A percentile compares a stretch with the other conserved stretches of the same genome.
phyloP scores from a whole-genome alignment of 2,797 vertebrate genomes.

The Diglossa cyanea region DNA sequence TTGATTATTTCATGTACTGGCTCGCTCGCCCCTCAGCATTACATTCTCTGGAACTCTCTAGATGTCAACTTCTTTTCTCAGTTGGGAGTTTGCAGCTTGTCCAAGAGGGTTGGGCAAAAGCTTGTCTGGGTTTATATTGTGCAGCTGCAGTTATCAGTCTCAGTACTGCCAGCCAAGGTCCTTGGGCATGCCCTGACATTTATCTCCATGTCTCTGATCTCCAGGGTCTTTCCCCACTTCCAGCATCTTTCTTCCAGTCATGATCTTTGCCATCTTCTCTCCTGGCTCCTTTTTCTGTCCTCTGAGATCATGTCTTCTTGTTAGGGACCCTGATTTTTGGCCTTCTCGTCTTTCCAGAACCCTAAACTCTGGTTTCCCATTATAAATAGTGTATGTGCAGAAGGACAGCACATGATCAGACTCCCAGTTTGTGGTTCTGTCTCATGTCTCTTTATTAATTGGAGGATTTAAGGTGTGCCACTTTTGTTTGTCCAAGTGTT shows the following conservation, averaged over 20 bases:
- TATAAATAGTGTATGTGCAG: neutral
- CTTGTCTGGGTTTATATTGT: neutral
- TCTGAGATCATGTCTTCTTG: neutral
- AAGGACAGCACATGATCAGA: neutral
- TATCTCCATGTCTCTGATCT: neutral
- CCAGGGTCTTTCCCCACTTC: neutral
- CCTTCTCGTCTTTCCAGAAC: neutral
- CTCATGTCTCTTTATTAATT: neutral
- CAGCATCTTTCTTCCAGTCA: neutral
- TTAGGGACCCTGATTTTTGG: neutral
- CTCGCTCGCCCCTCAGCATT: neutral
- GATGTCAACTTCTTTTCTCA: neutral
- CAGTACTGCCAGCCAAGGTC: neutral
- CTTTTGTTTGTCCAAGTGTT: neutral
- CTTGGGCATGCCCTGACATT: neutral
- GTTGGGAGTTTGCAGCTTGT: neutral
- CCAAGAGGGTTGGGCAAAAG: neutral
- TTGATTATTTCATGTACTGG: neutral
- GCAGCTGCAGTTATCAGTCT: neutral
- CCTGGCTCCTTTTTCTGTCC: neutral
- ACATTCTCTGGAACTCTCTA: neutral
- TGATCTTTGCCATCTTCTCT: neutral
- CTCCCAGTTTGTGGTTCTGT: neutral
- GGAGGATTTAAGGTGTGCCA: neutral
- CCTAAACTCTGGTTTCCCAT: neutral